Percentiles rank a stretch among this genome's conserved stretches.
These are phyloP conservation scores for Lacerta viridis DNA, from an alignment of 2,797 vertebrate genomes.

Conservation along the genomic window DNA sequence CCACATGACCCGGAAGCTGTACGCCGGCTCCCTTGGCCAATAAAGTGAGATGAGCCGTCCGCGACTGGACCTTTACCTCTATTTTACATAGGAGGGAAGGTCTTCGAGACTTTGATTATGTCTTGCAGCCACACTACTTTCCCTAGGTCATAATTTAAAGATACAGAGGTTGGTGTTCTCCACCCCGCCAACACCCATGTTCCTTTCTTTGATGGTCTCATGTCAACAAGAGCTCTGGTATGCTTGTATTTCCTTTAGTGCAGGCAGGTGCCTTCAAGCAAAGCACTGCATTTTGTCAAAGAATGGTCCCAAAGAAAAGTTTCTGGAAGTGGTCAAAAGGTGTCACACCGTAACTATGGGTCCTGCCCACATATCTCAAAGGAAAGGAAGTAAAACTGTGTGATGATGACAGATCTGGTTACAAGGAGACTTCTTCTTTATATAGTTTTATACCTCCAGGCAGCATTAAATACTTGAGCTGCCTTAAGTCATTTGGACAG, in stretches of 20 bases:
- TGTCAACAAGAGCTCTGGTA: not conserved
- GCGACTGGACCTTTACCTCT: not conserved
- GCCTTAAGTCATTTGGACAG: constrained; percentile 17
- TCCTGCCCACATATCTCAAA: constrained; percentile 18
- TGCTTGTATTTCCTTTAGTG: not conserved
- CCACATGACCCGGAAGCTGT: no score
- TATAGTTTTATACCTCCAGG: constrained; percentile 1
- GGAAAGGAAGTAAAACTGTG: not conserved
- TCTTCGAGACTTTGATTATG: not conserved
- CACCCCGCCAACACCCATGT: not conserved
- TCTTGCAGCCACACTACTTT: not conserved
- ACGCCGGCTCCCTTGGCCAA: no score
- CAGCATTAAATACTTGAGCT: constrained; percentile 11
- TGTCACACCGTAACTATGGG: not conserved
- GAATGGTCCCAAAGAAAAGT: not conserved
- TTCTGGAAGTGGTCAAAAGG: not conserved
- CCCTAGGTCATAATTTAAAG: not conserved
- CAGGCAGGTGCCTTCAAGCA: not conserved
- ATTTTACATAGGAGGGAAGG: not conserved
- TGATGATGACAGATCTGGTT: not conserved
- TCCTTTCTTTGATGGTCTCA: not conserved
- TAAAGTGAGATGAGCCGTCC: no score
- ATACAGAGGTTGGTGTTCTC: not conserved
- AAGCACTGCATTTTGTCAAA: not conserved
- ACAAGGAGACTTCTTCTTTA: not conserved